A percentile compares a stretch with the other conserved stretches of the same genome.
Evolutionary conservation across 2,113 vertebrate genomes (phyloP).

Genomic region (Hemiprocne comata): DNA sequence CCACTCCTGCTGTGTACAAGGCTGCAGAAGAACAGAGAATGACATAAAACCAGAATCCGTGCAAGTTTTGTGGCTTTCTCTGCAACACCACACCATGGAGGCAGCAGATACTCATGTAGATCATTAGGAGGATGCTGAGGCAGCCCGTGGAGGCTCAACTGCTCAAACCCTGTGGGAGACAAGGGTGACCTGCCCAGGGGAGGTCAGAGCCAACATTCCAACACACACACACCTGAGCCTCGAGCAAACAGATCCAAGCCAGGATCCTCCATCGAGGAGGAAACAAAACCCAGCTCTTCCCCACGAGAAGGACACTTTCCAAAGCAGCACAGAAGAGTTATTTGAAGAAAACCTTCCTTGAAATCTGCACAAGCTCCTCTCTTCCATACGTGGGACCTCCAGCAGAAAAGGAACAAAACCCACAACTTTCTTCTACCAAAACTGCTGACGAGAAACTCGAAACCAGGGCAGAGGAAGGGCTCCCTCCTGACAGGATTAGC

Average conservation of each 20-base stretch:
- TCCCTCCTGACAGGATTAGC: neutral
- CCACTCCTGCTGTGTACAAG: accelerated
- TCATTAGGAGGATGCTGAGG: accelerated
- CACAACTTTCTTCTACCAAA: accelerated
- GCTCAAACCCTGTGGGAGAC: accelerated
- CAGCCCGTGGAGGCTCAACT: neutral
- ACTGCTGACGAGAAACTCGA: accelerated
- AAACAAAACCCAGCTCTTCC: neutral
- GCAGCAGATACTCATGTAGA: neutral
- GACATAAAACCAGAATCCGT: neutral
- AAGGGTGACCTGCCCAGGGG: accelerated
- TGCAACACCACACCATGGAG: accelerated
- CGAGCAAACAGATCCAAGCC: neutral
- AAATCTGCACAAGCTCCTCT: neutral
- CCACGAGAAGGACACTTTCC: accelerated
- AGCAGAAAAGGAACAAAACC: neutral
- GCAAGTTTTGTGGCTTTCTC: neutral
- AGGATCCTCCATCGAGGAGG: neutral
- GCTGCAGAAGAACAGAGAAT: neutral
- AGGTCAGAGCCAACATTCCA: neutral
- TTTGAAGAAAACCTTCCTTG: neutral
- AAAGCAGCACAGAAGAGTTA: neutral
- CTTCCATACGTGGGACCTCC: accelerated
- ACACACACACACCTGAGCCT: neutral
- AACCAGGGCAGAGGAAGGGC: accelerated